A percentile compares a stretch with the other conserved stretches of the same genome.
Evolutionary conservation across 2,888 invertebrate genomes (phyloP).

Genomic region (Malachius bipustulatus): DNA sequence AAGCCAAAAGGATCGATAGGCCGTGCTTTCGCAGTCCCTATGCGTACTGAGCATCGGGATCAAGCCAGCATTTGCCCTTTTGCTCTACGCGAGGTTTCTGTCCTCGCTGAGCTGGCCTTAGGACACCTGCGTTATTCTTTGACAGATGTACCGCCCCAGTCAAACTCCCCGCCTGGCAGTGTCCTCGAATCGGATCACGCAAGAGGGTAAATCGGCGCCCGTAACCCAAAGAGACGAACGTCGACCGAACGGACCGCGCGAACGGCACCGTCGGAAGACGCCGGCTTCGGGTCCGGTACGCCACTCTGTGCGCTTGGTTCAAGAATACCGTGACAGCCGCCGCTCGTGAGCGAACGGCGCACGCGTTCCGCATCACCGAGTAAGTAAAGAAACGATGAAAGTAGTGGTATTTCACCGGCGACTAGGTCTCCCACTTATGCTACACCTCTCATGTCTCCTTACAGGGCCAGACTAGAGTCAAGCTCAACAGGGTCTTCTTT

Average conservation of each 20-base stretch:
- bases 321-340: conserved; percentile 33
- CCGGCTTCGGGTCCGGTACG: conserved; percentile 17
- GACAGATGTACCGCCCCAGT: conserved; percentile 47
- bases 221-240: conserved; percentile 7
- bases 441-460: conserved; percentile 51
- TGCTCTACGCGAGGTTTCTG: conserved; percentile 61
- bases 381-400: conserved; percentile 44
- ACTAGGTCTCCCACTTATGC: conserved; percentile 29
- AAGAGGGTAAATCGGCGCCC: conserved; percentile 17
- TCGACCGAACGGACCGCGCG: conserved; percentile 11
- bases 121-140: conserved; percentile 46
- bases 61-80: conserved; percentile 58
- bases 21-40: conserved; percentile 22
- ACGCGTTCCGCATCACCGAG: conserved; percentile 39
- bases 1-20: conserved; percentile 25
- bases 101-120: conserved; percentile 50
- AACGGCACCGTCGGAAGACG: conserved; percentile 8
- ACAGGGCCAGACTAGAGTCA: conserved; percentile 54
- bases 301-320: conserved; percentile 33
- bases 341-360: conserved; percentile 27
- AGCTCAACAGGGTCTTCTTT: conserved; percentile 60
- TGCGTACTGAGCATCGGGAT: conserved; percentile 50
- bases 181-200: conserved; percentile 29
- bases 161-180: conserved; percentile 37
- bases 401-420: conserved; percentile 36